Evolutionary conservation across 2,888 invertebrate species (phyloP).

Genomic region (Drosophila heteroneura): DNA sequence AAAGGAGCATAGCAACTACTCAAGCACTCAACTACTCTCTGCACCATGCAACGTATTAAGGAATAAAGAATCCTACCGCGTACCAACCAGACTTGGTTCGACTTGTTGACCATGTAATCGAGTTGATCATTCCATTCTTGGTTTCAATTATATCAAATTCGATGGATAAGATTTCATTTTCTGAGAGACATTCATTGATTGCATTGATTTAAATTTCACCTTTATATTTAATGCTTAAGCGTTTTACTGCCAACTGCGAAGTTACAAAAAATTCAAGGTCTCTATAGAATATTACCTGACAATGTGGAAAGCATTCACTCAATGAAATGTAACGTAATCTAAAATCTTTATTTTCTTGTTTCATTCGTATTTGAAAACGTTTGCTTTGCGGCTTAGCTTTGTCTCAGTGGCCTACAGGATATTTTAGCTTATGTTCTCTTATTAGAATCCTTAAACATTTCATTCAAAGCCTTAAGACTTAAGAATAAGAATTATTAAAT

Average conservation of each 20-base stretch:
- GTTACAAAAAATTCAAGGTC: background rate
- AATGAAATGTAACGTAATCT: background rate
- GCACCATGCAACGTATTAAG: conserved; percentile 13
- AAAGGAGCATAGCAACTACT: conserved; percentile 27
- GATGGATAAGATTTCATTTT: background rate
- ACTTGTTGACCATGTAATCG: background rate
- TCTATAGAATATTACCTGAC: background rate
- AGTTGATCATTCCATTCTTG: background rate
- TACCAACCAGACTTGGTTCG: background rate
- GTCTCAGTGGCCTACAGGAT: background rate
- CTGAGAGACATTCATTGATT: background rate
- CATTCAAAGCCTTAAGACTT: background rate
- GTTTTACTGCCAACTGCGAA: background rate
- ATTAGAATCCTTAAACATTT: conserved; percentile 4
- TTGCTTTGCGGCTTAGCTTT: background rate
- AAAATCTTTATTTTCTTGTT: background rate
- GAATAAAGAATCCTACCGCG: background rate
- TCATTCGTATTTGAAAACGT: background rate
- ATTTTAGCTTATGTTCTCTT: background rate
- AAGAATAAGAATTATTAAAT: background rate
- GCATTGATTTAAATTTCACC: background rate
- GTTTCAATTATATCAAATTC: background rate
- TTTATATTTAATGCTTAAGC: background rate
- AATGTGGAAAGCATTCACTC: background rate
- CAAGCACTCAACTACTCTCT: conserved; percentile 7